Evolutionary conservation across 2,113 vertebrate genomes (phyloP), one percentile per base, ranked within the genome.

Genomic region (Solea solea): DNA sequence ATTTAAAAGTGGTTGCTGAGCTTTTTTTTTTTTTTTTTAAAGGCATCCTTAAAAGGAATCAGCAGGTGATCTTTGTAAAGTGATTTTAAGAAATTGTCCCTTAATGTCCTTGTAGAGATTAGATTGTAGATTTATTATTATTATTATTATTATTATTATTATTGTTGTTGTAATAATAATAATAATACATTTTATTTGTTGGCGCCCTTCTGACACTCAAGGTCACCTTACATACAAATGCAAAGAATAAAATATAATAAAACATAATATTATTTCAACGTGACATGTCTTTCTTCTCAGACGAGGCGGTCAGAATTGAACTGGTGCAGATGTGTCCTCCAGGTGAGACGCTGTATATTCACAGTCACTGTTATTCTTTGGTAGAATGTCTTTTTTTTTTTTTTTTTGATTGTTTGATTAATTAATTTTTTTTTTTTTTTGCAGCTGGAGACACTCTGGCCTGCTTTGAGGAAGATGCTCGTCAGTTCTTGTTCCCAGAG

Each of bases 401-500:
- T 71, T 21, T 21, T 21, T 21, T 21, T 21, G 21, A 21, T 21
- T 21, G 21, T 21, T 21, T 21, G 21, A 21, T 21, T 21, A 21
- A 21, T 21, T 21, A 21, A 21, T 16, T 10, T 25, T 21, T 8
- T 5, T 8, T 13, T 67, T 12, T 81, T 34, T 70, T 57, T 70
- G n/a, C 66, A 92, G 93, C 1, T 3, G 93, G 75, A 9, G 55
- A 93, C 75, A 79, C 86, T 14, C 67, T 94, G 79, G 94, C 94
- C 21, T 91, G 61, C 78, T 95, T 94, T 79, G 90, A 94, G 89
- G 91, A 90, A 69, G 93, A 94, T 48, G 90, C 91, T 58, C 62
- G 88, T 41, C 71, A 85, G 13, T 96, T 96, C 82, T 85, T 96
- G 14, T 95, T 95, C 53, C 94, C 94, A 3, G 94, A 94, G 41